phyloP scores from a whole-genome alignment of 37 sponge, comb jelly and placozoan species.

The Theonella swinhoei region DNA sequence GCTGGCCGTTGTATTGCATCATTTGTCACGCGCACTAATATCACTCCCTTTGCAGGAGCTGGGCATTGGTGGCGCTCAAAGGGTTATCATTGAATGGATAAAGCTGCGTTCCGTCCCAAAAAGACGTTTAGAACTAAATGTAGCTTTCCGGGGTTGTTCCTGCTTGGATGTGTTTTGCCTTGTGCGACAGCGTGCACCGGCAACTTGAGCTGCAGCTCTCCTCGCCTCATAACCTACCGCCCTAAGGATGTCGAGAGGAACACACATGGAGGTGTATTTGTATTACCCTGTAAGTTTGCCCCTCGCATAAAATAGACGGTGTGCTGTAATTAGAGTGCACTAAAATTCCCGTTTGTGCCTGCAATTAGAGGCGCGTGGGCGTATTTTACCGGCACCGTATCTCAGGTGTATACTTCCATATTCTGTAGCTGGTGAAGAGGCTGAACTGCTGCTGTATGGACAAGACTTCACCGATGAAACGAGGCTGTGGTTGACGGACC shows the following conservation, averaged over 20 bases:
- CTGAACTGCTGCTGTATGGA: constrained; percentile 41
- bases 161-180: neutral
- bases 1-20: too few relatives aligned
- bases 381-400: too few relatives aligned
- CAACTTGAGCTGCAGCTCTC: neutral
- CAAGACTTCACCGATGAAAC: constrained; percentile 31
- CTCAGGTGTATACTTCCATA: too few relatives aligned
- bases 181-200: neutral
- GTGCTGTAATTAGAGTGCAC: neutral
- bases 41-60: too few relatives aligned
- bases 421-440: constrained; percentile 1
- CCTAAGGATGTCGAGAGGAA: neutral
- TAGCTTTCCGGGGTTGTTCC: neutral
- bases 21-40: too few relatives aligned
- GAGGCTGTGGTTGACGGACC: constrained; percentile 13
- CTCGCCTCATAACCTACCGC: constrained; percentile 12
- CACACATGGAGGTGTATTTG: constrained; percentile 5
- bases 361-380: neutral
- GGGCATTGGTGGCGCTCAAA: too few relatives aligned
- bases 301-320: too few relatives aligned
- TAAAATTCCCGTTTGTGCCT: too few relatives aligned
- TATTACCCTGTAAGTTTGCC: constrained; percentile 17
- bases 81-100: neutral
- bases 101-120: neutral
- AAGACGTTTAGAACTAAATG: neutral